These are phyloP conservation scores for Pterocles orientalis DNA, from an alignment of 2,113 vertebrate species.

Conservation along the genomic window DNA sequence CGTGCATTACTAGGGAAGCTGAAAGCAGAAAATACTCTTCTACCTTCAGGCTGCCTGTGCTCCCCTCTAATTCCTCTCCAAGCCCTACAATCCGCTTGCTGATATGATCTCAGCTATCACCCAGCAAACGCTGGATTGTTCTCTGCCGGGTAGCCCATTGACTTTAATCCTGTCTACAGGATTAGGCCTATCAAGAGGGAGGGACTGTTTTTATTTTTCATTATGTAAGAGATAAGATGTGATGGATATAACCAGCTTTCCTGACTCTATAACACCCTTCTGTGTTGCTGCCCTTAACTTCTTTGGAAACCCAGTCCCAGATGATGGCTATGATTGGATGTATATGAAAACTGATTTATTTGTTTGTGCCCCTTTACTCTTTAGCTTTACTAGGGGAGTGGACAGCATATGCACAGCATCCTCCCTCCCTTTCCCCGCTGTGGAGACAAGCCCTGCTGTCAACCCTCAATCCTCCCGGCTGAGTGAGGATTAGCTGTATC, in stretches of 20 bases:
- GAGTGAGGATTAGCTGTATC: constrained; percentile 13
- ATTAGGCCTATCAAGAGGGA: neutral
- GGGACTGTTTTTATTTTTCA: neutral
- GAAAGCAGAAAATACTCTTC: neutral
- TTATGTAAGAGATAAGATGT: neutral
- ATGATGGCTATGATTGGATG: neutral
- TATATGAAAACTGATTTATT: neutral
- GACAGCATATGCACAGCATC: neutral
- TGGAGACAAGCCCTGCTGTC: neutral
- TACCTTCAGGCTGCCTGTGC: neutral
- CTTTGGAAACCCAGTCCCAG: neutral
- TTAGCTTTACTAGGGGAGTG: neutral
- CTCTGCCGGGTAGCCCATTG: neutral
- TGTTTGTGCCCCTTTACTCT: neutral
- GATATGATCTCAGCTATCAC: neutral
- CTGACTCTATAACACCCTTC: neutral
- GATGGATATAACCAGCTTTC: neutral
- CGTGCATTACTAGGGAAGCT: neutral
- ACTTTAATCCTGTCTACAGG: constrained; percentile 17
- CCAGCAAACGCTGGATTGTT: neutral
- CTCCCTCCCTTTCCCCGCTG: neutral
- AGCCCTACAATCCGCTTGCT: neutral
- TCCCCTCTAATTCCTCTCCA: neutral
- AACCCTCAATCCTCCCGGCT: neutral
- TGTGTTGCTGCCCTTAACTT: neutral